Conservation (phyloP, 2,797 vertebrate species). For the Mustela erminea region DNA sequence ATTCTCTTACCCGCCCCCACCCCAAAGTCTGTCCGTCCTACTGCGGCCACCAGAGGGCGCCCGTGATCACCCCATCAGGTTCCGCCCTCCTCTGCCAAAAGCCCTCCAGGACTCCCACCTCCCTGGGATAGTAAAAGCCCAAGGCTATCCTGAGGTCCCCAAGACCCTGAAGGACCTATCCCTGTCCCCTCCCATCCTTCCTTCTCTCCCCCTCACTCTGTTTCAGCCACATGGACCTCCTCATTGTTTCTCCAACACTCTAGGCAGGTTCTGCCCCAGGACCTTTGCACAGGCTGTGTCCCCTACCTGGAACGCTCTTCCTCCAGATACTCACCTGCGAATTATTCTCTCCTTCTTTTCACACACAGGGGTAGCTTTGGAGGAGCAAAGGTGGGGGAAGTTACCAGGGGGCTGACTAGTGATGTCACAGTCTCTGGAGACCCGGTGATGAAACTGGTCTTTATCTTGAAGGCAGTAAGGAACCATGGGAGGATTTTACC, state of each 20-base stretch:
- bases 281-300: neutral
- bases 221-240: neutral
- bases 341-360: neutral
- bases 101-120: neutral
- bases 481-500: neutral
- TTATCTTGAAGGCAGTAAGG: neutral
- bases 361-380: neutral
- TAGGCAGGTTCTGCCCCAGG: neutral
- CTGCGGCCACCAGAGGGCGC: neutral
- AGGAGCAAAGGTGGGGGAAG: neutral
- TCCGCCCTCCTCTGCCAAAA: neutral
- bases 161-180: neutral
- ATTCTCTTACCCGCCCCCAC: rapidly evolving
- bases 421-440: neutral
- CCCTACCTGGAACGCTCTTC: neutral
- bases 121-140: neutral
- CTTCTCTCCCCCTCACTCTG: neutral
- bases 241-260: neutral
- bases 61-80: neutral
- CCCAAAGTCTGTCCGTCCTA: neutral
- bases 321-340: neutral
- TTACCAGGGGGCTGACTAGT: neutral
- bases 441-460: neutral
- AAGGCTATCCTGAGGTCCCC: neutral
- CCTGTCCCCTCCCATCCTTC: neutral